Conservation (phyloP, 2,888 invertebrate genomes). For the Acanthoscelides obtectus region DNA sequence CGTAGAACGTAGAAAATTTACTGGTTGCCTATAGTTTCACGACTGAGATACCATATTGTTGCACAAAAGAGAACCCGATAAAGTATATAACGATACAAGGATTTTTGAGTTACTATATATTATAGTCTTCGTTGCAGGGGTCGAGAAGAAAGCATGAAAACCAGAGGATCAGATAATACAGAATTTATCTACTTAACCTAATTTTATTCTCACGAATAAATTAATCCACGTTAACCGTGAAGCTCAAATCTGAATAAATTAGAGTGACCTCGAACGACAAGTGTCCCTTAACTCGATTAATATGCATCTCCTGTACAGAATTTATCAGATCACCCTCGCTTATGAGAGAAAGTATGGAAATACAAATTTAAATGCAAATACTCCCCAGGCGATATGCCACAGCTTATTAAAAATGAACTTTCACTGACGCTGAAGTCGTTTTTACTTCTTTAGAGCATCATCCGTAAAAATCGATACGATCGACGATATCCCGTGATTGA, state of each 20-base stretch:
- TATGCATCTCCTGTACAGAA: background rate
- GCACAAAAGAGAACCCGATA: too few species aligned
- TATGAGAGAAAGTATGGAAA: background rate
- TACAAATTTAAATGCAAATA: background rate
- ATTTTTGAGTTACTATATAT: too few species aligned
- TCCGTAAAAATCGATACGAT: background rate
- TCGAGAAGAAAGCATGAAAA: too few species aligned
- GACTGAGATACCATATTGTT: too few species aligned
- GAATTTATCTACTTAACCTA: too few species aligned
- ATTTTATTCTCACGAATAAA: too few species aligned
- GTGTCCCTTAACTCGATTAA: background rate
- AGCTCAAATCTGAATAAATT: background rate
- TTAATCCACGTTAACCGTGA: background rate
- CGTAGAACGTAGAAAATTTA: too few species aligned
- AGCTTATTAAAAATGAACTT: background rate
- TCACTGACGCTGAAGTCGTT: background rate
- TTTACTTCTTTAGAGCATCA: background rate
- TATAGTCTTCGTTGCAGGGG: too few species aligned
- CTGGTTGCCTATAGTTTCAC: too few species aligned
- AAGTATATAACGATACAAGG: too few species aligned
- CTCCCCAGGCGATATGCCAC: background rate
- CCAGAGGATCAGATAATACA: too few species aligned
- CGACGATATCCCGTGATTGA: background rate
- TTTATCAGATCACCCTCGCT: background rate
- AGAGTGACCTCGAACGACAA: background rate